A percentile compares a stretch with the other conserved stretches of the same genome.
Conservation (phyloP, 1,140 invertebrate species). For the Sitobion miscanthi region DNA sequence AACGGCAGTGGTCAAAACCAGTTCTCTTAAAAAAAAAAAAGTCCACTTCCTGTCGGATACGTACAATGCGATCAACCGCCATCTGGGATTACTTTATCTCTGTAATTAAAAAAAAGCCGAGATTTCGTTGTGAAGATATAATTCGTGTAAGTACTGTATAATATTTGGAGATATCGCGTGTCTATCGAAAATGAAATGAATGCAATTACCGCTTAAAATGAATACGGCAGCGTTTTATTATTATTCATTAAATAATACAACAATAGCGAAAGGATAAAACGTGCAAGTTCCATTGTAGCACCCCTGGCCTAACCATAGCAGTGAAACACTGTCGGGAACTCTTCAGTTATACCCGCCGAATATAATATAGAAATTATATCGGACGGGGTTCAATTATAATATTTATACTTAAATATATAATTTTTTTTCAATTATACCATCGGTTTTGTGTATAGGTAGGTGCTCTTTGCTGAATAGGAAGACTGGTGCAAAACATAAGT, state of each 20-base stretch:
- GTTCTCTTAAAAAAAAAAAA: not conserved
- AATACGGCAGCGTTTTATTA: slow-evolving; percentile 31
- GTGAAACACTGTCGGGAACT: slow-evolving; percentile 38
- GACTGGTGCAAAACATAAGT: slow-evolving; percentile 48
- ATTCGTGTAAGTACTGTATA: not conserved
- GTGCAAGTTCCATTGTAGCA: not conserved
- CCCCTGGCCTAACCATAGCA: not conserved
- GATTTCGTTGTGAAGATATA: slow-evolving; percentile 4
- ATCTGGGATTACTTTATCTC: not conserved
- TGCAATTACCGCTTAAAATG: not conserved
- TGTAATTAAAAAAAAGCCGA: slow-evolving; percentile 35
- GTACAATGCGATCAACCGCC: not conserved
- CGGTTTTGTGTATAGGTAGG: slow-evolving; percentile 1
- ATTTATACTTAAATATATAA: slow-evolving; percentile 8
- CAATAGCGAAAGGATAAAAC: not conserved
- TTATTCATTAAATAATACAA: slow-evolving; percentile 26
- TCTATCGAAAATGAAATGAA: not conserved
- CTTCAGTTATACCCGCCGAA: slow-evolving; percentile 7
- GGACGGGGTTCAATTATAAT: not conserved
- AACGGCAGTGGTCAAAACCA: slow-evolving; percentile 9
- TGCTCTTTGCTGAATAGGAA: not conserved
- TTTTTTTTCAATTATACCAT: slow-evolving; percentile 26
- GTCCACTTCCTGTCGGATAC: slow-evolving; percentile 9
- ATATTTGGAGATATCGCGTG: slow-evolving; percentile 43
- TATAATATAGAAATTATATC: slow-evolving; percentile 49